Percentiles rank a stretch among this genome's conserved stretches.
Conservation (phyloP, 2,888 invertebrate genomes). For the Napeogenes inachia region DNA sequence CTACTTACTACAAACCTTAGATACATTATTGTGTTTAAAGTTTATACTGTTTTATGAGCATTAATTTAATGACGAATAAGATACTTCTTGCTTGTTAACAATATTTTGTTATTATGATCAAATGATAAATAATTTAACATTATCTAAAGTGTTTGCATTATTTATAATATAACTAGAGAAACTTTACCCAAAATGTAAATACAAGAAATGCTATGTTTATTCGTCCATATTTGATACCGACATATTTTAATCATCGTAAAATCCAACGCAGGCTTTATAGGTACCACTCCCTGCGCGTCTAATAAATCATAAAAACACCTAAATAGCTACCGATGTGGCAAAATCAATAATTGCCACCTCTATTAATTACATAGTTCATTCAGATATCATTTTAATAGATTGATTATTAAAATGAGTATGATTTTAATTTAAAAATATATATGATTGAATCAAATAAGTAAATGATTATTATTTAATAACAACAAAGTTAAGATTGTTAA, state of each 20-base stretch:
- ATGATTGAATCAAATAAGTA: neutral
- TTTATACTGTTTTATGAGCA: no score
- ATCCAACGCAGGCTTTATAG: conserved; percentile 30
- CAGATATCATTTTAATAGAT: neutral
- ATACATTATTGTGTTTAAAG: no score
- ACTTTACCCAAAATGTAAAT: conserved; percentile 14
- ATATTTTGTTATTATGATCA: no score
- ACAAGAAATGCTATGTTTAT: conserved; percentile 20
- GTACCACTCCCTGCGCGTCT: conserved; percentile 28
- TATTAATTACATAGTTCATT: conserved; percentile 36
- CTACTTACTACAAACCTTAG: no score
- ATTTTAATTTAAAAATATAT: neutral
- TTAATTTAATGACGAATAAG: no score
- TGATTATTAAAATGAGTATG: neutral
- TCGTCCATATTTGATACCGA: conserved; percentile 24
- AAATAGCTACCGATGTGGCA: conserved; percentile 23
- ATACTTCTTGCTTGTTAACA: no score
- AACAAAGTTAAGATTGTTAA: neutral
- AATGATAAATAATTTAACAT: no score
- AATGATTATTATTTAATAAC: neutral
- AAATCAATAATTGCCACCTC: conserved; percentile 23
- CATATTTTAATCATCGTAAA: conserved; percentile 37
- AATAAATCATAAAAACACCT: conserved; percentile 32
- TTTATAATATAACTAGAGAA: conserved; percentile 1
- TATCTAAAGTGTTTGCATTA: neutral